Evolutionary conservation across 2,113 vertebrate species (phyloP).

Genomic region (Mastomys natalensis): DNA sequence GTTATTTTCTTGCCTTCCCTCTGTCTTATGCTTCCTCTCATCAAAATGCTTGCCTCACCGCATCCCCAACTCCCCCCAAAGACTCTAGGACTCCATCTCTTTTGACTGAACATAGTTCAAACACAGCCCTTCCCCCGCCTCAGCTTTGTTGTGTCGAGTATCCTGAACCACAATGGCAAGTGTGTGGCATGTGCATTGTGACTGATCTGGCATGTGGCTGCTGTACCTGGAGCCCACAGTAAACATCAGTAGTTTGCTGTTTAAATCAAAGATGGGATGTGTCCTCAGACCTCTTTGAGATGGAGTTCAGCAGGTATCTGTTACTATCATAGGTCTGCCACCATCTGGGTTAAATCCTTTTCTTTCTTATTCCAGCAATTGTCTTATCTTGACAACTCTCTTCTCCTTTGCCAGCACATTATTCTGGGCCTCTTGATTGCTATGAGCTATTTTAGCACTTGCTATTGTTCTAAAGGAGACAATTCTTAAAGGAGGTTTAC

Average conservation of each 20-base stretch:
- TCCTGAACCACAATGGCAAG: neutral
- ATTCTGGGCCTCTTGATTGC: neutral
- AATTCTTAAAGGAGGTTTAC: neutral
- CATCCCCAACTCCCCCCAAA: neutral
- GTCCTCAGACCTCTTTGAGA: neutral
- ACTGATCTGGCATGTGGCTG: neutral
- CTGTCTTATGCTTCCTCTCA: neutral
- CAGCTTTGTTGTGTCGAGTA: neutral
- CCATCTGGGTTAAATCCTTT: neutral
- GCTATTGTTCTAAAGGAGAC: conserved; percentile 31
- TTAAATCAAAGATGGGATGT: neutral
- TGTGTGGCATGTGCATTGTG: neutral
- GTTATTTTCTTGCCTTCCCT: neutral
- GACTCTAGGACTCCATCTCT: neutral
- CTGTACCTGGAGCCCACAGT: neutral
- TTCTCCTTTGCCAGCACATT: neutral
- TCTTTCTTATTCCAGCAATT: neutral
- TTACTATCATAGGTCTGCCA: neutral
- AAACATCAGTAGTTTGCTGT: neutral
- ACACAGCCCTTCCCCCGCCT: neutral
- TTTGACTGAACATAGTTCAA: neutral
- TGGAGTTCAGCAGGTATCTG: neutral
- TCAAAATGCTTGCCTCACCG: neutral
- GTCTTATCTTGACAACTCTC: neutral
- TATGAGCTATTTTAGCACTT: neutral